These are phyloP conservation scores for Thyatira batis DNA, from an alignment of 2,888 invertebrate species.

Conservation along the genomic window DNA sequence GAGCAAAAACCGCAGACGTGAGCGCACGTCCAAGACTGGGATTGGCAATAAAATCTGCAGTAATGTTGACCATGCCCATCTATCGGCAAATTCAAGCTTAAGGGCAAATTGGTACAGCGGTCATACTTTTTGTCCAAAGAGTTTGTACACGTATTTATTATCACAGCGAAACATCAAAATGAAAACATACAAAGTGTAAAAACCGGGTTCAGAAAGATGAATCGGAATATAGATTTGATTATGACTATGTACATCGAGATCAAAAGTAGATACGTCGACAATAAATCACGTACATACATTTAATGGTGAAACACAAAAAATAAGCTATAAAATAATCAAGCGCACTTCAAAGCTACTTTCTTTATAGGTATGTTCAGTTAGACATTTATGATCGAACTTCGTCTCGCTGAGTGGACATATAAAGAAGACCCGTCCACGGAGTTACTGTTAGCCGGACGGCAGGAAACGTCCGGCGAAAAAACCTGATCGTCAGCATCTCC, in stretches of 20 bases:
- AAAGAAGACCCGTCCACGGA: conserved; percentile 28
- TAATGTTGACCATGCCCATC: conserved; percentile 50
- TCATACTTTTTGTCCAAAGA: conserved; percentile 35
- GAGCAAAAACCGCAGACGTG: conserved; percentile 60
- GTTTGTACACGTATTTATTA: conserved; percentile 2
- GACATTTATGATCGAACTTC: conserved; percentile 29
- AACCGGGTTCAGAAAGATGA: neutral
- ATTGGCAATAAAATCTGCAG: conserved; percentile 51
- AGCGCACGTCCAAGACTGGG: conserved; percentile 39
- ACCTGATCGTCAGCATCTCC: conserved; percentile 73
- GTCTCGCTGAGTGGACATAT: conserved; percentile 38
- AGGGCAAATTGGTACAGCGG: conserved; percentile 36
- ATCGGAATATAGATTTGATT: neutral
- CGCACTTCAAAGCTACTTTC: conserved; percentile 24
- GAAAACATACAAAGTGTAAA: conserved; percentile 1
- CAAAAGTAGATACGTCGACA: conserved; percentile 11
- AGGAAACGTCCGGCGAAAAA: conserved; percentile 73
- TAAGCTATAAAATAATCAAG: neutral
- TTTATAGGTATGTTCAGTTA: conserved; percentile 23
- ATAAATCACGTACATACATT: conserved; percentile 4
- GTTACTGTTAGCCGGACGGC: conserved; percentile 60
- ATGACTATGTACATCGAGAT: conserved; percentile 2
- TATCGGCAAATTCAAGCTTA: conserved; percentile 39
- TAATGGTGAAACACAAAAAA: conserved; percentile 1
- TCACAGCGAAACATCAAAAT: neutral